phyloP scores from a whole-genome alignment of 2,888 invertebrate species.

The Vanessa cardui region DNA sequence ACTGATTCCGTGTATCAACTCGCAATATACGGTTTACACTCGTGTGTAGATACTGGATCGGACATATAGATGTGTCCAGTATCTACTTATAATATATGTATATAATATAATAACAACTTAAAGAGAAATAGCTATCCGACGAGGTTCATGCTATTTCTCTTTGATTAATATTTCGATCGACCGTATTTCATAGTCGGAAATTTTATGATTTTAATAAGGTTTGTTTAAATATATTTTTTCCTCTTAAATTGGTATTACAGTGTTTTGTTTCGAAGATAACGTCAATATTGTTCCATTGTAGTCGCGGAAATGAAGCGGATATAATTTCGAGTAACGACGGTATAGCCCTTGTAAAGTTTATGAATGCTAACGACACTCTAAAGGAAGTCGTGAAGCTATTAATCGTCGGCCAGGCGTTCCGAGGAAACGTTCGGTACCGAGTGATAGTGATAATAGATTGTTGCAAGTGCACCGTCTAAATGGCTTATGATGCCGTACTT shows the following conservation, averaged over 20 bases:
- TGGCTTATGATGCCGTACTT: constrained; percentile 3
- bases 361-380: constrained; percentile 33
- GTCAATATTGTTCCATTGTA: constrained; percentile 65
- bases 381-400: constrained; percentile 33
- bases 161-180: background rate
- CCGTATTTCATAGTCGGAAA: too few relatives aligned
- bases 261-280: constrained; percentile 45
- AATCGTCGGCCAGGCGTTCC: constrained; percentile 22
- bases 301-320: constrained; percentile 59
- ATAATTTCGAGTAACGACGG: constrained; percentile 19
- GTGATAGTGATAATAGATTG: constrained; percentile 22
- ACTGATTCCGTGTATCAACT: too few relatives aligned
- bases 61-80: too few relatives aligned
- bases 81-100: too few relatives aligned
- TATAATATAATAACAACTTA: too few relatives aligned
- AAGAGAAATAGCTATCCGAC: background rate
- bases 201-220: too few relatives aligned
- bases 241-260: too few relatives aligned
- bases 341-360: constrained; percentile 31
- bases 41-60: too few relatives aligned
- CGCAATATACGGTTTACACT: too few relatives aligned
- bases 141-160: background rate
- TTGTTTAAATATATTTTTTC: too few relatives aligned
- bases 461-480: constrained; percentile 7
- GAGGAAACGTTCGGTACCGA: constrained; percentile 25